phyloP scores from a whole-genome alignment of 2,888 invertebrate species.

The Horisme vitalbata region DNA sequence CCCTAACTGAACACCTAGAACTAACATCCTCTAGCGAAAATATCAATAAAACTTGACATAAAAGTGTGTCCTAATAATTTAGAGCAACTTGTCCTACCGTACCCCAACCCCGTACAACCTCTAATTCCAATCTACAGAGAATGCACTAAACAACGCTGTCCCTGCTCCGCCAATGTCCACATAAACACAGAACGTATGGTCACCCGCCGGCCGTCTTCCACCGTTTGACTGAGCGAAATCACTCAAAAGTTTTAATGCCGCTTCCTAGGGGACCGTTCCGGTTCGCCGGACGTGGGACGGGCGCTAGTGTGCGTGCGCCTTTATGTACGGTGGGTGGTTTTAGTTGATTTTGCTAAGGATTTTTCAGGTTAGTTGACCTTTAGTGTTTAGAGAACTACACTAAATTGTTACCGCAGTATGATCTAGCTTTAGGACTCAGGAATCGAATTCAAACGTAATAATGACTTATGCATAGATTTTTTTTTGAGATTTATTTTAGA shows the following conservation, averaged over 20 bases:
- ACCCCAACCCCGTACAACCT: background rate
- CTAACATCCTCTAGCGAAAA: too few species aligned
- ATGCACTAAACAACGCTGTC: slow-evolving; percentile 13
- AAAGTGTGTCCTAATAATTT: too few species aligned
- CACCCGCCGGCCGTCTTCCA: slow-evolving; percentile 66
- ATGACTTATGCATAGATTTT: too few species aligned
- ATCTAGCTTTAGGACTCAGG: too few species aligned
- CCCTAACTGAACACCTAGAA: too few species aligned
- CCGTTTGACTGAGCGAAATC: slow-evolving; percentile 81
- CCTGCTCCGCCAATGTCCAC: slow-evolving; percentile 23
- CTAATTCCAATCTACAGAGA: slow-evolving; percentile 13
- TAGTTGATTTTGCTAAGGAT: background rate
- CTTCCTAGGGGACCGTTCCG: slow-evolving; percentile 71
- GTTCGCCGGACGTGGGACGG: slow-evolving; percentile 41
- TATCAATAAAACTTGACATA: too few species aligned
- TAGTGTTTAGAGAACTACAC: too few species aligned
- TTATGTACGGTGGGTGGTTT: slow-evolving; percentile 38
- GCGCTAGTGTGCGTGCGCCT: slow-evolving; percentile 46
- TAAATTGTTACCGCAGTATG: too few species aligned
- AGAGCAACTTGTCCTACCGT: too few species aligned
- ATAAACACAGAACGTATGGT: slow-evolving; percentile 37
- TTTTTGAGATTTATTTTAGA: too few species aligned
- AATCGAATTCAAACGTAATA: too few species aligned
- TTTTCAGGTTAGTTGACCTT: too few species aligned
- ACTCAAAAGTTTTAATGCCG: slow-evolving; percentile 82